Evolutionary conservation across 1,140 invertebrate genomes (phyloP).

Genomic region (Muscidifurax raptorellus): DNA sequence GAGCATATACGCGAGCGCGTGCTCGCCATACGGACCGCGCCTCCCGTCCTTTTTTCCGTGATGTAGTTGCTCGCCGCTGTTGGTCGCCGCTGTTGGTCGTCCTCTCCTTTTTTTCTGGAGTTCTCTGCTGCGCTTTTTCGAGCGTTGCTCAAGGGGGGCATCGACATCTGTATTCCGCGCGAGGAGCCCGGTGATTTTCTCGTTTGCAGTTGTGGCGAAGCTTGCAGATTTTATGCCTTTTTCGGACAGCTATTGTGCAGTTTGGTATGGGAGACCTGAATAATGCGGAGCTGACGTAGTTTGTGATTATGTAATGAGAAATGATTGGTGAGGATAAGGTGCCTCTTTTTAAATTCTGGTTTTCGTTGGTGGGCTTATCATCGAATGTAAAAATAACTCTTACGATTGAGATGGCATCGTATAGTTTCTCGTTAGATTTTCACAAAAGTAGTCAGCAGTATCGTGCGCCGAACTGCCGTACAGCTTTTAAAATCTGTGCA

Average conservation of each 20-base stretch:
- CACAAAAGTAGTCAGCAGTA: too few species aligned
- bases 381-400: too few species aligned
- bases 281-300: too few species aligned
- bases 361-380: too few species aligned
- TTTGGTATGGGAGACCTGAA: too few species aligned
- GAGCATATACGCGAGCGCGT: not conserved
- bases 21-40: not conserved
- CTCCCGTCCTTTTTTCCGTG: not conserved
- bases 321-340: too few species aligned
- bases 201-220: not conserved
- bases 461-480: too few species aligned
- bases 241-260: not conserved
- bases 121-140: not conserved
- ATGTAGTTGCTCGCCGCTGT: not conserved
- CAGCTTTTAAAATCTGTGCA: too few species aligned
- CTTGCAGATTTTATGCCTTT: not conserved
- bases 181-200: not conserved
- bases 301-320: too few species aligned
- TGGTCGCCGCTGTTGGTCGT: not conserved
- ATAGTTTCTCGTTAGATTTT: too few species aligned
- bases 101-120: not conserved
- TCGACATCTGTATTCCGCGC: constrained; percentile 14
- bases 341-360: too few species aligned
- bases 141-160: not conserved
- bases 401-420: too few species aligned